Evolutionary conservation across 2,888 invertebrate species (phyloP), one percentile per base, ranked within the genome.

Genomic region (Aspidiotus rigidus): DNA sequence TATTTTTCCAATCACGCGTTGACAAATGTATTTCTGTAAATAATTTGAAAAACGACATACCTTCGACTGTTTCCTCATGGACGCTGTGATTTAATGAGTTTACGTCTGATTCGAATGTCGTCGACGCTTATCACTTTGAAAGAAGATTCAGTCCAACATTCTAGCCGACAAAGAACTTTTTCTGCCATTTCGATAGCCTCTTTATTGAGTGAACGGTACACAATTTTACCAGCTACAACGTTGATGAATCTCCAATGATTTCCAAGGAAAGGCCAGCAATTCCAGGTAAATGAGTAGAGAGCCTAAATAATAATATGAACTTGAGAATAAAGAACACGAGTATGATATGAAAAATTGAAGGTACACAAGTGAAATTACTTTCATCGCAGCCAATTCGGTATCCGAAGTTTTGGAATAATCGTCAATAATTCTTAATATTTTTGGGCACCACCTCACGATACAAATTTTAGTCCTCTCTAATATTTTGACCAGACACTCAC

Each of bases 391-490:
- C 15, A 57, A 49, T 40, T 67, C 67, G 13, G 67, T 67, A 13
- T 60, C 49, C 7, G 44, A 16, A 40, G 59, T 60, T 53, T 60
- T 67, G 17, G 59, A 44, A 44, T 67, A 67, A 40, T 67, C 67
- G 9, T 59, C 67, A 9, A 67, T 59, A 53, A 67, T 67, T 60
- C 60, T 57, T n/a, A 67, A 60, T 8, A 67, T 39, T 49, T 53
- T 59, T 11, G 57, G 59, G 44, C 44, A 11, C 67, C 67, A 67
- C 28, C 67, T 42, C 0, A 17, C 17, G 39, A 44, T 42, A 3
- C 59, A 42, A n/a, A 60, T 16, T 11, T 67, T 59, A 15, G 42
- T n/a, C 13, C 44, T 53, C 53, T 59, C 44, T 59, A 44, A 57
- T 60, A 67, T 59, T 15, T 60, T 39, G 59, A 39, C 42, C 8